These are phyloP conservation scores for Echeneis naucrates DNA, from an alignment of 2,797 vertebrate genomes.

Conservation along the genomic window DNA sequence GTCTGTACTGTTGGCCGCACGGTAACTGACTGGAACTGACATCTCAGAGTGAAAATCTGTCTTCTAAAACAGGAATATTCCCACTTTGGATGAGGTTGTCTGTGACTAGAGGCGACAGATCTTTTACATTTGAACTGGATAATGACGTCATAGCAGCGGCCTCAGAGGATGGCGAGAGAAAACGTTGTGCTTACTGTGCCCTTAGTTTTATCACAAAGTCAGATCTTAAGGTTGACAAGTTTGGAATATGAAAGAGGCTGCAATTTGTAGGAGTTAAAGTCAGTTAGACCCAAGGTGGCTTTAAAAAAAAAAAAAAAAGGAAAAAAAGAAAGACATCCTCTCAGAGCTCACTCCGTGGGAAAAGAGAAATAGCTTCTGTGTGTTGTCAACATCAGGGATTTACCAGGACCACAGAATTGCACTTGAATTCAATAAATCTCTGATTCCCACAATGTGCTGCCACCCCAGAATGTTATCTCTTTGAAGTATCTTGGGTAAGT, in stretches of 20 bases:
- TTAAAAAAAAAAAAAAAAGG: slow-evolving; percentile 10
- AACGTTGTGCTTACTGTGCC: slow-evolving; percentile 15
- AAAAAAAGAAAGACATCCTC: slow-evolving; percentile 12
- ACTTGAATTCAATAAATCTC: slow-evolving; percentile 41
- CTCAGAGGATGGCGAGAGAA: slow-evolving; percentile 42
- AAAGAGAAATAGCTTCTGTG: slow-evolving; percentile 9
- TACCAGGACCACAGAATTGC: slow-evolving; percentile 34
- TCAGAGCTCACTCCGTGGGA: slow-evolving; percentile 17
- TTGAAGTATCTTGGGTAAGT: slow-evolving; percentile 29
- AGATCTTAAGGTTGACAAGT: slow-evolving; percentile 12
- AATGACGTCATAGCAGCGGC: slow-evolving; percentile 48
- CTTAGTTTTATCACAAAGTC: slow-evolving; percentile 7
- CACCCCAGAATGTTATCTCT: slow-evolving; percentile 22
- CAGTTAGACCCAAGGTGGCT: slow-evolving; percentile 21
- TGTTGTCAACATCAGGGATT: slow-evolving; percentile 53
- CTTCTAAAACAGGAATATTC: slow-evolving; percentile 7
- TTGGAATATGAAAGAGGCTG: slow-evolving; percentile 30
- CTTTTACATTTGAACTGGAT: slow-evolving; percentile 46
- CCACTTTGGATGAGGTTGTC: slow-evolving; percentile 44
- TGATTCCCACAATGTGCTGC: slow-evolving; percentile 7
- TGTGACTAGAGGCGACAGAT: slow-evolving; percentile 40
- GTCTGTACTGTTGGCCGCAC: neutral
- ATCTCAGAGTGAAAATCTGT: slow-evolving; percentile 25
- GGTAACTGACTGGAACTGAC: slow-evolving; percentile 28
- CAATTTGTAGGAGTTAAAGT: slow-evolving; percentile 31